Conservation (phyloP, 2,888 invertebrate genomes). For the Drosophila rubida region DNA sequence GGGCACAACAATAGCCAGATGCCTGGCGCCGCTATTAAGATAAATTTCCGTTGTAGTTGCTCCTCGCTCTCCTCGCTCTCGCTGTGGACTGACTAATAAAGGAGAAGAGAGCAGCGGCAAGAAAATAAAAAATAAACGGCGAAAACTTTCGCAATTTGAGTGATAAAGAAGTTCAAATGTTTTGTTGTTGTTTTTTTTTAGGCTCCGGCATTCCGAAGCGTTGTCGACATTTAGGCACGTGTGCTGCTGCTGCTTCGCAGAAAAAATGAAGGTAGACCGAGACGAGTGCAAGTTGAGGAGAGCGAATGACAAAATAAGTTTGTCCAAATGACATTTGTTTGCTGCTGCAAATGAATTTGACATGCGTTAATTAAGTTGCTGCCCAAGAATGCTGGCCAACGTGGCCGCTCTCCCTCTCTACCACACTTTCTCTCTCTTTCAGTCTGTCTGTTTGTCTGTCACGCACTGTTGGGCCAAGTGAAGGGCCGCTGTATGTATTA, state of each 20-base stretch:
- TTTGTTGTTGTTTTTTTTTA: constrained; percentile 10
- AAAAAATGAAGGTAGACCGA: not conserved
- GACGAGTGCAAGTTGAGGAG: not conserved
- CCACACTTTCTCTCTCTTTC: no score
- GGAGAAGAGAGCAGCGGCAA: constrained; percentile 1
- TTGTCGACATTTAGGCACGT: constrained; percentile 35
- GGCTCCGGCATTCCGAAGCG: constrained; percentile 14
- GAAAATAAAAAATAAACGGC: not conserved
- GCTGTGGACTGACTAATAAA: constrained; percentile 36
- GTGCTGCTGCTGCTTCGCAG: not conserved
- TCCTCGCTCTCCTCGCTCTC: constrained; percentile 10
- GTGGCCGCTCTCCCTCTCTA: not conserved
- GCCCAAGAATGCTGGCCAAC: constrained; percentile 17
- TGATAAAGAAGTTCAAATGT: constrained; percentile 49
- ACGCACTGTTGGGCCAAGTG: constrained; percentile 15
- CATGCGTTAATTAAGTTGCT: constrained; percentile 72
- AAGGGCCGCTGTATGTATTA: constrained; percentile 27
- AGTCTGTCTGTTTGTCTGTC: not conserved
- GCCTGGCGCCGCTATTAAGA: constrained; percentile 66
- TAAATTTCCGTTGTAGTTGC: constrained; percentile 62
- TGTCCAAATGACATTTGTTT: constrained; percentile 62
- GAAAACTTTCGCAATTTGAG: constrained; percentile 41
- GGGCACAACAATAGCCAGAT: constrained; percentile 22
- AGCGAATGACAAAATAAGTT: constrained; percentile 38
- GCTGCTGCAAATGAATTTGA: constrained; percentile 64